Evolutionary conservation across 2,797 vertebrate genomes (phyloP).

Genomic region (Gephyroberyx darwinii): DNA sequence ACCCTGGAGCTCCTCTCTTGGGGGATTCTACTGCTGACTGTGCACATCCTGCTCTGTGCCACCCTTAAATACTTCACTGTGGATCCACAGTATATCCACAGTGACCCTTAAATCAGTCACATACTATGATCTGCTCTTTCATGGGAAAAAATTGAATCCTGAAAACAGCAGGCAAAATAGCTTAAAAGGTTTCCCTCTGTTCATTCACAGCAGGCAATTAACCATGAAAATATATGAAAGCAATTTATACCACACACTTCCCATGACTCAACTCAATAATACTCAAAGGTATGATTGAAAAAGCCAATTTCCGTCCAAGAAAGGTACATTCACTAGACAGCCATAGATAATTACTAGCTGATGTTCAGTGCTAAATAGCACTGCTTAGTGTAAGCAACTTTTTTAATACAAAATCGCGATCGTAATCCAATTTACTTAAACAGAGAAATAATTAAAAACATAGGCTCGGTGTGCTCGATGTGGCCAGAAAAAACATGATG

Average conservation of each 20-base stretch:
- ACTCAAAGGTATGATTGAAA: conserved; percentile 52
- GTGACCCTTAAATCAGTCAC: conserved; percentile 56
- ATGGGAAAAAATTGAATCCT: conserved; percentile 60
- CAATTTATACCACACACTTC: conserved; percentile 66
- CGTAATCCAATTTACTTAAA: too few relatives aligned
- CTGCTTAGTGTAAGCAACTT: too few relatives aligned
- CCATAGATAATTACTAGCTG: conserved; percentile 12
- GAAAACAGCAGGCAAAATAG: conserved; percentile 64
- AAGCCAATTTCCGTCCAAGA: conserved; percentile 59
- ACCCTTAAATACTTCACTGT: conserved; percentile 62
- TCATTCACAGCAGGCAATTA: conserved; percentile 76
- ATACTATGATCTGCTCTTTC: conserved; percentile 56
- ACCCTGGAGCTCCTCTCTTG: conserved; percentile 64
- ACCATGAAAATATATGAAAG: conserved; percentile 77
- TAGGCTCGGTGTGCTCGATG: too few relatives aligned
- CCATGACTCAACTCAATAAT: conserved; percentile 55
- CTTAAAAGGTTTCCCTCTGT: conserved; percentile 71
- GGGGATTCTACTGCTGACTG: conserved; percentile 69
- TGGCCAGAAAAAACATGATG: too few relatives aligned
- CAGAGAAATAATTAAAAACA: too few relatives aligned
- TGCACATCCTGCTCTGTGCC: conserved; percentile 68
- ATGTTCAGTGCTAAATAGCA: conserved; percentile 13
- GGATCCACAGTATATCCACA: conserved; percentile 53
- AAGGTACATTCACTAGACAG: conserved; percentile 58
- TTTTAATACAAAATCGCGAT: too few relatives aligned